Base-by-base conservation (phyloP, 2,113 vertebrate genomes). In the Tapirus terrestris region DNA sequence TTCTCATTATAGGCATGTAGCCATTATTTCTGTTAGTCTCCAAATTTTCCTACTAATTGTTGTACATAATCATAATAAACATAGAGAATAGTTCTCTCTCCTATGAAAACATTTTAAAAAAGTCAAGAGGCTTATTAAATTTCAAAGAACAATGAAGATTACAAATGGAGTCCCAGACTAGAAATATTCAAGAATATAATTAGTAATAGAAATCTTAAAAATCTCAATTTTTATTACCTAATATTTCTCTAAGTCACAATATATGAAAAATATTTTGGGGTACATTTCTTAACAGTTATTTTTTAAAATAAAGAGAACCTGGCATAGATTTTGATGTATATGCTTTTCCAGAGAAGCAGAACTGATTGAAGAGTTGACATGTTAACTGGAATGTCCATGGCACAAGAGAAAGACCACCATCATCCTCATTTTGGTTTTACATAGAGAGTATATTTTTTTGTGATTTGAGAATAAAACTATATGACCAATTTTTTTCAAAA, bases 121-220 rank as follows among this genome's bases (percentile, higher is more conserved):
- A 61, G 7, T 65, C n/a, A 53, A 53, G 13, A 53, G 51, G 51
- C 51, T 93, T 33, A 60, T 31, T 43, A 17, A 25, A 84, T 76
- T 97, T 80, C 68, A 80, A 86, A 73, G 61, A 93, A 60, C 43
- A 81, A 89, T 33, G 36, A 89, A 65, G 51, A 73, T 85, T 61
- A 77, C 53, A 81, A 89, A 75, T 53, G 33, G 89, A 93, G 5
- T 48, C 7, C 21, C 48, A 96, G 73, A 53, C 31, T 53, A 72
- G 45, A 80, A 95, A 72, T 91, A 16, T 31, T 94, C 3, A 70
- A 91, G 23, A 89, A 87, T 27, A 93, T 56, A 77, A 27, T 73
- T 65, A 63, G 29, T 67, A 45, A 65, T 53, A 61, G 45, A 65
- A 80, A 86, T 93, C 70, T 95, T 88, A 73, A 36, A 79, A 83